Evolutionary conservation across 53 echinoderm and acorn worm genomes (phyloP).

Genomic region (Hippasteria phrygiana): DNA sequence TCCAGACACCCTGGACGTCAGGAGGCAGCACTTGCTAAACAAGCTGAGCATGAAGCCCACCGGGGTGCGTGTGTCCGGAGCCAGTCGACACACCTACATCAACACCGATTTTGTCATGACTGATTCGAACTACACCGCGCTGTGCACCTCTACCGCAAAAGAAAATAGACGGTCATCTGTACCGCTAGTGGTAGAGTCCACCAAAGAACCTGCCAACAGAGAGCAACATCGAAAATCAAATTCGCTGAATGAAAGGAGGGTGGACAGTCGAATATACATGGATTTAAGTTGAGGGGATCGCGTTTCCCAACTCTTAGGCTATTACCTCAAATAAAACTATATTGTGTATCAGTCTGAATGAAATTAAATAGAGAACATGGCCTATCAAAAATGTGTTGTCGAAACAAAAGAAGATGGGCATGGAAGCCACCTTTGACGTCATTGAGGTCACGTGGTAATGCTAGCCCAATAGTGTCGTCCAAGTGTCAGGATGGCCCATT

Average conservation of each 20-base stretch:
- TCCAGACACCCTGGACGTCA: constrained; percentile 62
- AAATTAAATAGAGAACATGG: no score
- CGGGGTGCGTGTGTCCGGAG: constrained; percentile 39
- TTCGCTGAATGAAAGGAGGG: constrained; percentile 14
- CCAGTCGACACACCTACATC: constrained; percentile 79
- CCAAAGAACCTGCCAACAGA: not conserved
- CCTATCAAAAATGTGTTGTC: no score
- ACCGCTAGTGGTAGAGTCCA: not conserved
- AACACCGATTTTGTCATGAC: constrained; percentile 79
- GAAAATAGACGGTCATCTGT: constrained; percentile 5
- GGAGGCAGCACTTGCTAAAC: constrained; percentile 28
- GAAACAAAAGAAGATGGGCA: no score
- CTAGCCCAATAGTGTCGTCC: no score
- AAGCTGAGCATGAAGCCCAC: constrained; percentile 52
- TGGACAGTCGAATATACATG: constrained; percentile 92
- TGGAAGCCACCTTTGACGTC: no score
- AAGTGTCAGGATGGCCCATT: no score
- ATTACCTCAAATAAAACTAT: no score
- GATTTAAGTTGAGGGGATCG: constrained; percentile 77
- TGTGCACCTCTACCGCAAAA: constrained; percentile 81
- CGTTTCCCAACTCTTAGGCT: not conserved
- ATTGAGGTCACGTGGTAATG: no score
- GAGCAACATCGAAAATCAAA: not conserved
- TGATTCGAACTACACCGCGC: constrained; percentile 90
- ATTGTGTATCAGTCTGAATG: no score